Base-by-base conservation (phyloP, 1,140 invertebrate genomes). In the Brachionus rubens region DNA sequence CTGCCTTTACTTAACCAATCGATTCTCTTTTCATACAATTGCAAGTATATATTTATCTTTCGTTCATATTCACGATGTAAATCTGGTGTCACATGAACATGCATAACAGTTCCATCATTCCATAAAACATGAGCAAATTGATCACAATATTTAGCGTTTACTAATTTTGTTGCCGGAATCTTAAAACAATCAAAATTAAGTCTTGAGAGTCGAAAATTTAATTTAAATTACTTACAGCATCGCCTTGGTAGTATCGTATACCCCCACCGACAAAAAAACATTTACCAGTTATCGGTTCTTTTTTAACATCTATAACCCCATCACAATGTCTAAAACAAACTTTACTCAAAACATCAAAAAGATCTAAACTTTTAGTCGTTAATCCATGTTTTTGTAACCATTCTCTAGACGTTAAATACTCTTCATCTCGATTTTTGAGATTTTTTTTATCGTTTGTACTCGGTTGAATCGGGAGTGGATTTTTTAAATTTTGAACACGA, bases 121-220 rank as follows among this genome's bases (percentile, higher is more conserved):
- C 83, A 84, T 30, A 79, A 75, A 1, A 85, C 82, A 54, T 84
- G 80, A 33, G 83, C 82, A 75, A 85, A 85, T 19, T 78, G 76
- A 36, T 85, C 82, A 79, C 84, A 85, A 78, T 85, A 85, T 67
- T 78, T 81, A 1, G 84, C 84, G 80, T 85, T 82, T 9, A 85
- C 54, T n/a, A 79, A 28, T 65, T 79, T 79, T 36, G 30, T 19
- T 26, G 68, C 40, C 10, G 68, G 43, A 24, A 65, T 72, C 78
- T 79, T 33, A n/a, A 12, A 26, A 65, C 67, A 68, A 30, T 43
- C 75, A 36, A 50, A 50, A 41, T 67, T 6, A 41, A 4, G 3
- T 14, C 3, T 43, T 10, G 12, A 14, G 52, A 21, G 36, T 52
- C n/a, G n/a, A 10, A 54, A 65, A 30, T 28, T 65, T 76, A 7